A percentile compares a stretch with the other conserved stretches of the same genome.
These are phyloP conservation scores for Pangasius larnaudii DNA, from an alignment of 2,797 vertebrate genomes.

Conservation along the genomic window DNA sequence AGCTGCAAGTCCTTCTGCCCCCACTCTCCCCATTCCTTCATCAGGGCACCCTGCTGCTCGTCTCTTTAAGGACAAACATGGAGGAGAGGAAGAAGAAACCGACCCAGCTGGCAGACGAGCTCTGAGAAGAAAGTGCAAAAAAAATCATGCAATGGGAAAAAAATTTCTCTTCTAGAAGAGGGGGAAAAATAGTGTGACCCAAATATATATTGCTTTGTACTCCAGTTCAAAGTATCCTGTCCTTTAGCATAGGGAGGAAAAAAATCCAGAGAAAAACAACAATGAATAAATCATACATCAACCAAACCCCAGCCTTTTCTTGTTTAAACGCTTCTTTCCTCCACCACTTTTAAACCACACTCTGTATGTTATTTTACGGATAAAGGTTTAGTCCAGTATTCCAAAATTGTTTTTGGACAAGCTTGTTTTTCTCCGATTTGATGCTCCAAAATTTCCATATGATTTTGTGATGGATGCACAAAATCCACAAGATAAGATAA, in stretches of 20 bases:
- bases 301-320: conserved; percentile 63
- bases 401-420: conserved; percentile 30
- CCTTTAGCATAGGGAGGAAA: conserved; percentile 68
- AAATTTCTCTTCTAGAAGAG: conserved; percentile 49
- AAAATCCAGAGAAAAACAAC: conserved; percentile 77
- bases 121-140: conserved; percentile 48
- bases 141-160: conserved; percentile 42
- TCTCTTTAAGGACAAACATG: conserved; percentile 79
- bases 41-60: conserved; percentile 74
- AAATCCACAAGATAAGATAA: background rate
- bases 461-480: background rate
- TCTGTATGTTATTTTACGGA: conserved; percentile 44
- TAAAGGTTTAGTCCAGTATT: conserved; percentile 46
- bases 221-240: conserved; percentile 81
- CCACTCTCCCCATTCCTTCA: conserved; percentile 59
- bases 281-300: conserved; percentile 80
- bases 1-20: conserved; percentile 73
- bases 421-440: conserved; percentile 11
- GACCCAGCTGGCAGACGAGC: conserved; percentile 55
- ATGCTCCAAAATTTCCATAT: conserved; percentile 31
- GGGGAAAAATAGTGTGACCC: conserved; percentile 71
- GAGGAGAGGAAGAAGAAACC: conserved; percentile 64
- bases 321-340: conserved; percentile 53
- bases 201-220: conserved; percentile 82
- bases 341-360: conserved; percentile 37